Conservation (phyloP, 2,888 invertebrate species). For the Nudaria mundana region DNA sequence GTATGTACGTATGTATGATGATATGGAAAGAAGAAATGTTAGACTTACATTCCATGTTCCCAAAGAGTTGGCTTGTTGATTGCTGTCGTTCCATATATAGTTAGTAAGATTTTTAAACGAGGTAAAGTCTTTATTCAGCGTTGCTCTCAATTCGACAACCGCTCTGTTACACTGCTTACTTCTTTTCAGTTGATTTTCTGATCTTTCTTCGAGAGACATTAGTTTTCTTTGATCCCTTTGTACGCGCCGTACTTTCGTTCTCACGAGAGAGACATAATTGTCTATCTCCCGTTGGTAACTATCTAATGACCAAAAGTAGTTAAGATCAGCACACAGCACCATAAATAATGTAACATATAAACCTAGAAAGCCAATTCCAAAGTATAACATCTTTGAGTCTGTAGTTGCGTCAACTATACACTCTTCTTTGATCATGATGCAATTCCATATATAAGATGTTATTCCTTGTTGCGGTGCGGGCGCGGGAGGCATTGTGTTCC, state of each 20-base stretch:
- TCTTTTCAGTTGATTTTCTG: constrained; percentile 51
- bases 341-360: constrained; percentile 54
- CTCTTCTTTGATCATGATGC: constrained; percentile 52
- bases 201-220: constrained; percentile 50
- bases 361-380: constrained; percentile 43
- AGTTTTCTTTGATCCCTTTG: constrained; percentile 52
- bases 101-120: constrained; percentile 3
- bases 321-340: constrained; percentile 51
- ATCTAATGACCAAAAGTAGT: constrained; percentile 60
- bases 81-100: constrained; percentile 2
- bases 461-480: constrained; percentile 13
- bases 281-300: constrained; percentile 51
- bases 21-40: neutral
- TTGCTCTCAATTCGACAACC: constrained; percentile 45
- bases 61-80: constrained; percentile 4
- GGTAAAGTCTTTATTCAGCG: constrained; percentile 17
- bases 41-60: constrained; percentile 34
- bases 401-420: constrained; percentile 52
- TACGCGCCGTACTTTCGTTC: constrained; percentile 51
- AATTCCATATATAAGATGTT: constrained; percentile 63
- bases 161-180: constrained; percentile 45
- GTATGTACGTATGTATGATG: too few species aligned
- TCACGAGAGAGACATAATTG: constrained; percentile 49
- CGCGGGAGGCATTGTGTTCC: constrained; percentile 28
- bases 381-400: constrained; percentile 58